Conservation (phyloP, 2,113 vertebrate genomes). For the Copsychus sechellarum region DNA sequence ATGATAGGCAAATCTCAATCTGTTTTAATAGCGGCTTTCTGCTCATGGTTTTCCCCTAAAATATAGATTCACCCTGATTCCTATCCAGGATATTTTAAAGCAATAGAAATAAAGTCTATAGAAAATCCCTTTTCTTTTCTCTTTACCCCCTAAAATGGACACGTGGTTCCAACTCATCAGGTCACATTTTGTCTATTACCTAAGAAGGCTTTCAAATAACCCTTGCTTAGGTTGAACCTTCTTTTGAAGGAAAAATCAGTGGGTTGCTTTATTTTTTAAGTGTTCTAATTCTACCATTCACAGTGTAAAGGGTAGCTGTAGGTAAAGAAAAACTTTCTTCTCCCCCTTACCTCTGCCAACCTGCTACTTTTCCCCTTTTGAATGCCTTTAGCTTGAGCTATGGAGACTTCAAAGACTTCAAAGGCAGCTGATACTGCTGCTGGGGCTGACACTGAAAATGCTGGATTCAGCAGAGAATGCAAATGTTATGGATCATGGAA, state of each 20-base stretch:
- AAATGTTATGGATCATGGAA: conserved; percentile 26
- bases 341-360: neutral
- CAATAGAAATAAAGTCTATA: neutral
- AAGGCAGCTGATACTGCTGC: conserved; percentile 60
- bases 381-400: conserved; percentile 59
- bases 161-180: conserved; percentile 38
- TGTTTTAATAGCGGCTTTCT: neutral
- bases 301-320: conserved; percentile 35
- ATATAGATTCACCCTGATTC: neutral
- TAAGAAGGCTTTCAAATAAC: conserved; percentile 68
- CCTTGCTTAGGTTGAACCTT: conserved; percentile 35
- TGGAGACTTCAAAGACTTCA: conserved; percentile 75
- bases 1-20: neutral
- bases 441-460: conserved; percentile 56
- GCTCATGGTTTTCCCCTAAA: neutral
- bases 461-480: conserved; percentile 60
- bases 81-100: conserved; percentile 5
- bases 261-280: conserved; percentile 51
- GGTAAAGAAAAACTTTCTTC: conserved; percentile 34
- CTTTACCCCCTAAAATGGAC: conserved; percentile 24
- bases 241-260: conserved; percentile 69
- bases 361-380: conserved; percentile 61
- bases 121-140: conserved; percentile 20
- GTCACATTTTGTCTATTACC: conserved; percentile 43
- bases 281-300: conserved; percentile 55